A percentile compares a stretch with the other conserved stretches of the same genome.
These are phyloP conservation scores for Agapornis canus DNA, from an alignment of 2,797 vertebrate species.

Conservation along the genomic window DNA sequence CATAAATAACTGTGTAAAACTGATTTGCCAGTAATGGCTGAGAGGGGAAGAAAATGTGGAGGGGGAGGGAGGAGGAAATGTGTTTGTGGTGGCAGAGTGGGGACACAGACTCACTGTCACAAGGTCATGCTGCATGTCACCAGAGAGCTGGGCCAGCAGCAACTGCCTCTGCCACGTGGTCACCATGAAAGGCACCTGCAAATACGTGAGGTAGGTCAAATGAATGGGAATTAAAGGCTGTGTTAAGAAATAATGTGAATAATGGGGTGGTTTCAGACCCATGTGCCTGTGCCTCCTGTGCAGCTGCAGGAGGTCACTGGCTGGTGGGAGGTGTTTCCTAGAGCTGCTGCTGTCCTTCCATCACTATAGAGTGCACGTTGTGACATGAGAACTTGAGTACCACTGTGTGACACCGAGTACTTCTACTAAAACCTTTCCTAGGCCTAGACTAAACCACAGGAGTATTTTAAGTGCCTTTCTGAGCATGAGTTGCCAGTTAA, in stretches of 20 bases:
- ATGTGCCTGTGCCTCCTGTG: not conserved
- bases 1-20: fast-evolving
- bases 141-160: not conserved
- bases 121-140: no score
- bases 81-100: not conserved
- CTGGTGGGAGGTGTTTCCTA: not conserved
- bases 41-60: not conserved
- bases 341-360: not conserved
- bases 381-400: not conserved
- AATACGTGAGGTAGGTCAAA: not conserved
- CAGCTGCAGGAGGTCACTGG: not conserved
- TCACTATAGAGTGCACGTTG: not conserved
- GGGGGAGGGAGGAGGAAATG: not conserved
- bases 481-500: not conserved
- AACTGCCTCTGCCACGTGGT: fast-evolving
- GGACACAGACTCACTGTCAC: fast-evolving
- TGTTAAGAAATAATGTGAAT: not conserved
- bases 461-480: slow-evolving; percentile 50
- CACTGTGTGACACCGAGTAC: fast-evolving
- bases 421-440: not conserved
- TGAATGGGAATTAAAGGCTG: not conserved
- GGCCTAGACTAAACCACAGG: not conserved
- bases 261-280: not conserved
- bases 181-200: not conserved
- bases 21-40: not conserved